A percentile compares a stretch with the other conserved stretches of the same genome.
Evolutionary conservation across 2,888 invertebrate genomes (phyloP).

Genomic region (Pseudolycoriella hygida): DNA sequence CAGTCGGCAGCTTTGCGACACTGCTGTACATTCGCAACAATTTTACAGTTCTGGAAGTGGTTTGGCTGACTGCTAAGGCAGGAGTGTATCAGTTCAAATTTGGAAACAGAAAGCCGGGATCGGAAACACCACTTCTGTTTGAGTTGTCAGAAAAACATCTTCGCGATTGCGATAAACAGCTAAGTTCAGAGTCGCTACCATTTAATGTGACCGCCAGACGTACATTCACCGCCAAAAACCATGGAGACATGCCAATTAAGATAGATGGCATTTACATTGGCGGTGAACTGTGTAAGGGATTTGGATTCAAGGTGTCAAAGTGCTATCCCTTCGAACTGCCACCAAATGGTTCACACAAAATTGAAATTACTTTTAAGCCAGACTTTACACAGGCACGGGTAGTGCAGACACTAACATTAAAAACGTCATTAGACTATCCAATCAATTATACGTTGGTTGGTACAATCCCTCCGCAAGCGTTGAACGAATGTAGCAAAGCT

Average conservation of each 20-base stretch:
- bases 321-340: conserved; percentile 51
- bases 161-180: conserved; percentile 32
- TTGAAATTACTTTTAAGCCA: conserved; percentile 76
- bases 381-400: conserved; percentile 69
- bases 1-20: conserved; percentile 23
- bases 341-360: conserved; percentile 54
- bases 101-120: conserved; percentile 70
- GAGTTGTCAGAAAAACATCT: conserved; percentile 46
- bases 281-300: conserved; percentile 51
- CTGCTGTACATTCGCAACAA: conserved; percentile 57
- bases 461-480: conserved; percentile 37
- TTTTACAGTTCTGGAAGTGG: conserved; percentile 69
- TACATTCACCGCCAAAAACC: conserved; percentile 71
- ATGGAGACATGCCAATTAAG: conserved; percentile 74
- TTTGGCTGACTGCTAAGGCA: conserved; percentile 68
- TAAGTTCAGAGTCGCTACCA: conserved; percentile 29
- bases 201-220: conserved; percentile 53
- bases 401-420: conserved; percentile 40
- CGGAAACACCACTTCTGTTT: conserved; percentile 55
- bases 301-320: conserved; percentile 60
- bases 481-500: conserved; percentile 48
- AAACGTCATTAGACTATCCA: conserved; percentile 39
- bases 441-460: conserved; percentile 55
- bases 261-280: conserved; percentile 48
- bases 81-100: conserved; percentile 76